Evolutionary conservation across 2,888 invertebrate genomes (phyloP).

Genomic region (Drosophila neonasuta): DNA sequence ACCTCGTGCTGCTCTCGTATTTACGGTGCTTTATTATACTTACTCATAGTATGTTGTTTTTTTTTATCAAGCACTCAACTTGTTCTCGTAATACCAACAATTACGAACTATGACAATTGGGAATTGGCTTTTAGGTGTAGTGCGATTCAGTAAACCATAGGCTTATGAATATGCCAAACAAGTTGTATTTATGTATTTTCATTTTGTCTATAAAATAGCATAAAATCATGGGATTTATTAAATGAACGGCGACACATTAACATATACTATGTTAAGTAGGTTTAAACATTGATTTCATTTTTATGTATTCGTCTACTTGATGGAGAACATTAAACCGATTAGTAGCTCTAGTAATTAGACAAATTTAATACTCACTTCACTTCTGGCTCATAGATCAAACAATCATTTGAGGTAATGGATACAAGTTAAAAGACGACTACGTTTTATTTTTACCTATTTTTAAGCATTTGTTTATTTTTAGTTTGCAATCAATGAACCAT

Average conservation of each 20-base stretch:
- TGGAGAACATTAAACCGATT: no score
- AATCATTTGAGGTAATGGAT: neutral
- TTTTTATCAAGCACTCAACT: conserved; percentile 46
- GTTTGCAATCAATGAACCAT: conserved; percentile 57
- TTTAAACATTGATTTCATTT: no score
- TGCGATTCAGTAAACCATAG: neutral
- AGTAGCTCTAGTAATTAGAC: neutral
- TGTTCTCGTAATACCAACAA: conserved; percentile 17
- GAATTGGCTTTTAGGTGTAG: conserved; percentile 6
- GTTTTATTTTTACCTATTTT: conserved; percentile 52
- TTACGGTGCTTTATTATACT: conserved; percentile 21
- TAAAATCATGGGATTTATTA: no score
- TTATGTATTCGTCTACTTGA: no score
- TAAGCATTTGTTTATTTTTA: conserved; percentile 67
- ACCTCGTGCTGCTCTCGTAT: conserved; percentile 12
- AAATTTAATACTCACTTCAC: conserved; percentile 1
- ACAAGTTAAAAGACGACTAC: conserved; percentile 34
- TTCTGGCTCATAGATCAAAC: conserved; percentile 6
- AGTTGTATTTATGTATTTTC: neutral
- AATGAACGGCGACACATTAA: no score
- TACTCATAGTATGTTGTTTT: conserved; percentile 6
- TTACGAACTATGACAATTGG: conserved; percentile 16
- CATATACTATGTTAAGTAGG: no score
- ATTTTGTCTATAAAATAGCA: no score
- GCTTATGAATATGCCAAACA: neutral